These are phyloP conservation scores for Phlogophora meticulosa DNA, from an alignment of 2,888 invertebrate genomes.

Conservation along the genomic window DNA sequence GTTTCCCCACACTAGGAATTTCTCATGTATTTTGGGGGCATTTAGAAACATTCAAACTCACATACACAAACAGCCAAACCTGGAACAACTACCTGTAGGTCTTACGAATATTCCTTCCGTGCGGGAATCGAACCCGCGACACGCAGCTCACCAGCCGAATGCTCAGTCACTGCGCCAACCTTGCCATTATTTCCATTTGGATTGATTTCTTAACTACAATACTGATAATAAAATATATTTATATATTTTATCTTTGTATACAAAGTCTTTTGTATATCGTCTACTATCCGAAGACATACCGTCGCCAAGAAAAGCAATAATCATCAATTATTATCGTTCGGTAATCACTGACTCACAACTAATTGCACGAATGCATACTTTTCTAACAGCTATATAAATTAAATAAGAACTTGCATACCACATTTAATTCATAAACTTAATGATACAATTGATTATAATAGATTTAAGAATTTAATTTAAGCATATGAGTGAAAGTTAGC, in stretches of 20 bases:
- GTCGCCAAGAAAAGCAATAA: background rate
- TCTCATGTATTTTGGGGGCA: too few relatives aligned
- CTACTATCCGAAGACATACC: background rate
- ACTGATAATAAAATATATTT: background rate
- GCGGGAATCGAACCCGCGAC: too few relatives aligned
- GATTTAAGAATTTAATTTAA: slow-evolving; percentile 36
- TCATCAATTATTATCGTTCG: too few relatives aligned
- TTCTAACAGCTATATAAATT: background rate
- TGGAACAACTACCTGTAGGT: too few relatives aligned
- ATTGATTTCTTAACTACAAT: background rate
- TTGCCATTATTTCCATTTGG: background rate
- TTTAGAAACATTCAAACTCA: too few relatives aligned
- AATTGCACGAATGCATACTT: slow-evolving; percentile 10
- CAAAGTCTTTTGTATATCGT: background rate
- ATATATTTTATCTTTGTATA: background rate
- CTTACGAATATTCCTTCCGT: too few relatives aligned
- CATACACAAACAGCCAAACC: too few relatives aligned
- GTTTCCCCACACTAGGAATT: too few relatives aligned
- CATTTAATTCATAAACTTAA: slow-evolving; percentile 10
- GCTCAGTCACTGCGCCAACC: too few relatives aligned
- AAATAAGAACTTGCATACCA: background rate
- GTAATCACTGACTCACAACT: background rate
- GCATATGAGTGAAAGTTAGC: slow-evolving; percentile 46
- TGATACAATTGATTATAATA: slow-evolving; percentile 34
- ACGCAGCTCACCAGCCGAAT: too few relatives aligned